Evolutionary conservation across 1,140 invertebrate genomes (phyloP).

Genomic region (Drosophila elegans): DNA sequence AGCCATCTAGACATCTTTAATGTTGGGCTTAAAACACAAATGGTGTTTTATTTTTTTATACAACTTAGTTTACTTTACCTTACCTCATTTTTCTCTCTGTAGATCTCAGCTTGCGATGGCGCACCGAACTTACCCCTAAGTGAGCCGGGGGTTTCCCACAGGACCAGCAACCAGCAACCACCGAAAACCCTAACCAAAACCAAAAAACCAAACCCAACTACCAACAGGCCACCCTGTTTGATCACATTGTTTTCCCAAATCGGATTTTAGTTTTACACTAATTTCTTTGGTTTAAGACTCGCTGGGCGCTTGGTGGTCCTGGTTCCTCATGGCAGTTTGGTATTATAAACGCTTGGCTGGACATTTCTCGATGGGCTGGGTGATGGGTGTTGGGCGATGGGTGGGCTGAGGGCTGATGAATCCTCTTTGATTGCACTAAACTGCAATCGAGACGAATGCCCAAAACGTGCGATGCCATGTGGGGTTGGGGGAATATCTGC

Average conservation of each 20-base stretch:
- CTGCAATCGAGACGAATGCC: constrained; percentile 83
- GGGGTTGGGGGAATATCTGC: background rate
- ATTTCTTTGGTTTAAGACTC: constrained; percentile 84
- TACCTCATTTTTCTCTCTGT: constrained; percentile 15
- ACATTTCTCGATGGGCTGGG: constrained; percentile 51
- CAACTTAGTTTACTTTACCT: background rate
- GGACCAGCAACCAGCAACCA: constrained; percentile 54
- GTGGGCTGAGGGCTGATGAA: constrained; percentile 54
- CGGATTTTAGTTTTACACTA: constrained; percentile 85
- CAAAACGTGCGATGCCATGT: constrained; percentile 77
- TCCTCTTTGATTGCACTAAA: constrained; percentile 82
- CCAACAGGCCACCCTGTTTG: constrained; percentile 43
- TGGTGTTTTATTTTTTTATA: background rate
- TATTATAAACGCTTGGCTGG: constrained; percentile 83
- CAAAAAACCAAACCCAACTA: constrained; percentile 26
- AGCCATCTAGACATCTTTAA: too few species aligned
- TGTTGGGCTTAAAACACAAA: background rate
- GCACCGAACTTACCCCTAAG: constrained; percentile 64
- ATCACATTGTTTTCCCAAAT: constrained; percentile 84
- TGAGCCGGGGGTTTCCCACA: constrained; percentile 69
- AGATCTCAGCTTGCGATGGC: constrained; percentile 26
- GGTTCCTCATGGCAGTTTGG: constrained; percentile 50
- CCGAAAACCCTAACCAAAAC: constrained; percentile 19
- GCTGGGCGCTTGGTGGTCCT: constrained; percentile 33
- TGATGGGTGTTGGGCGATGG: background rate